A percentile compares a stretch with the other conserved stretches of the same genome.
Evolutionary conservation across 2,113 vertebrate genomes (phyloP).

Genomic region (Petromus typicus): DNA sequence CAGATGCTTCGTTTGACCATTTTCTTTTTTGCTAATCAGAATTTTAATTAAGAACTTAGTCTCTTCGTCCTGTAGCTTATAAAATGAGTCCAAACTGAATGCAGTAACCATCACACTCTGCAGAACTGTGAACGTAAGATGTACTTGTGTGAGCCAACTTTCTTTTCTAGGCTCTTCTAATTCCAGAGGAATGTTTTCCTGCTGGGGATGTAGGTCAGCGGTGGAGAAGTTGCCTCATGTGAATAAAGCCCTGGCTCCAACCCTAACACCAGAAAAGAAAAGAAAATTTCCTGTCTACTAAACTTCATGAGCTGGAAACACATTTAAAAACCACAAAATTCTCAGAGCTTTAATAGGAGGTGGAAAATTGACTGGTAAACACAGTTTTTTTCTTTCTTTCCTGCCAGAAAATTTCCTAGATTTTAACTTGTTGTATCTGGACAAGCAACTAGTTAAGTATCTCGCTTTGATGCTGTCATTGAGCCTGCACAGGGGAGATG

Average conservation of each 20-base stretch:
- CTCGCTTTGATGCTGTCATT: not conserved
- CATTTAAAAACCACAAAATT: not conserved
- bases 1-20: not conserved
- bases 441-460: not conserved
- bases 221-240: no score
- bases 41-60: conserved; percentile 27
- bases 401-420: conserved; percentile 12
- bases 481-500: conserved; percentile 49
- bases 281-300: not conserved
- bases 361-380: not conserved
- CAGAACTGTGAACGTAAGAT: not conserved
- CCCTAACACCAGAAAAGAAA: not conserved
- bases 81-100: not conserved
- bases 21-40: not conserved
- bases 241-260: not conserved
- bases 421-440: not conserved
- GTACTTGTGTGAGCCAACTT: not conserved
- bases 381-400: not conserved
- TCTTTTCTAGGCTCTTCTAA: not conserved
- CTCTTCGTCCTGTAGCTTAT: not conserved
- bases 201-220: not conserved
- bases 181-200: not conserved
- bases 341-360: not conserved
- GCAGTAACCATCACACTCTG: not conserved
- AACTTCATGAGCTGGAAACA: not conserved